These are phyloP conservation scores for Hemiprocne comata DNA, from an alignment of 2,113 vertebrate species.

Conservation along the genomic window DNA sequence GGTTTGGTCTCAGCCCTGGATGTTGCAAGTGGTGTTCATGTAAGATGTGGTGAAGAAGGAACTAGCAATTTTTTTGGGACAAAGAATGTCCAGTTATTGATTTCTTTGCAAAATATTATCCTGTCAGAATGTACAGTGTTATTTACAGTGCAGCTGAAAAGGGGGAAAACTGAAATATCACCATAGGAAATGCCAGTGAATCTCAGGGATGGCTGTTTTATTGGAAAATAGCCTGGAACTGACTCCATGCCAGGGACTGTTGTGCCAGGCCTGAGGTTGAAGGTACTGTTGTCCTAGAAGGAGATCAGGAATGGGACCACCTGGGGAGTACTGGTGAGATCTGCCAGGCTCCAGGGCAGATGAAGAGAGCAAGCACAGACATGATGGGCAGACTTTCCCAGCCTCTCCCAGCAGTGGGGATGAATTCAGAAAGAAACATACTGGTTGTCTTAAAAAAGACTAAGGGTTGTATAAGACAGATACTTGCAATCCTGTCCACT, in stretches of 20 bases:
- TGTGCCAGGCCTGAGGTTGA: not conserved
- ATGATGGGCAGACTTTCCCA: not conserved
- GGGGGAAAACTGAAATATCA: not conserved
- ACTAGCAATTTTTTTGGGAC: not conserved
- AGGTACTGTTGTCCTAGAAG: not conserved
- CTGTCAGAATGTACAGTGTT: not conserved
- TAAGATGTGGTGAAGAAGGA: not conserved
- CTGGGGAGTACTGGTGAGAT: not conserved
- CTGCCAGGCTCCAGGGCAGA: fast-evolving
- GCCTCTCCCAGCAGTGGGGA: not conserved
- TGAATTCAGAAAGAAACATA: not conserved
- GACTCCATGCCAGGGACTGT: not conserved
- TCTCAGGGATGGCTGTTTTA: not conserved
- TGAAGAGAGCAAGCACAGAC: not conserved
- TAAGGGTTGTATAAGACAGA: not conserved
- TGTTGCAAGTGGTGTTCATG: not conserved
- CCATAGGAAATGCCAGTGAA: fast-evolving
- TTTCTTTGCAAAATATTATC: not conserved
- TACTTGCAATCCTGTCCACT: not conserved
- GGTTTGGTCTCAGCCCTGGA: not conserved
- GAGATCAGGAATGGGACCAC: not conserved
- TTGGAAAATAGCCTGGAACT: not conserved
- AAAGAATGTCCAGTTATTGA: not conserved
- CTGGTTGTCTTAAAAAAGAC: not conserved
- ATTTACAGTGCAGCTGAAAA: not conserved